A percentile compares a stretch with the other conserved stretches of the same genome.
phyloP scores from a whole-genome alignment of 2,888 invertebrate species.

The Tachina grossa region DNA sequence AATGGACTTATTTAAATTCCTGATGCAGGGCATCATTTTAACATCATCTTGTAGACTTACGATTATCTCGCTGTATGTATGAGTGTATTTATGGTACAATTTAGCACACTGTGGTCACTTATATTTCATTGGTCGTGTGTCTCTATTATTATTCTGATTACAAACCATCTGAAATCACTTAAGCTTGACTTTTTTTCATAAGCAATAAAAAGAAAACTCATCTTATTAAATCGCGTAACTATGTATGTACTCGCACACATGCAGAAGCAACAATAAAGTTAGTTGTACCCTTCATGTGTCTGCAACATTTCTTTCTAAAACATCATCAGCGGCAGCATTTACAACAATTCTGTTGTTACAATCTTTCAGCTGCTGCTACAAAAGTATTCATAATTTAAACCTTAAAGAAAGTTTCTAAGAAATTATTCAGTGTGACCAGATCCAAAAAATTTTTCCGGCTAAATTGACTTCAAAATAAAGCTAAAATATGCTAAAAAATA shows the following conservation, averaged over 20 bases:
- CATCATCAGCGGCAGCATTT: slow-evolving; percentile 15
- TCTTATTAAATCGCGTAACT: slow-evolving; percentile 43
- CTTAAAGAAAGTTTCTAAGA: slow-evolving; percentile 66
- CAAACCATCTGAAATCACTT: slow-evolving; percentile 63
- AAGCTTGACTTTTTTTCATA: slow-evolving; percentile 61
- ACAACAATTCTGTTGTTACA: slow-evolving; percentile 48
- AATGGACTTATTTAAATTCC: not conserved
- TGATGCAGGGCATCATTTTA: not conserved
- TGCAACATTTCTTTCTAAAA: not conserved
- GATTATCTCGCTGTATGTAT: not conserved
- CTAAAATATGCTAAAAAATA: too few species aligned
- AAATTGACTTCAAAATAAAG: too few species aligned
- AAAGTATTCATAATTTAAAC: slow-evolving; percentile 36
- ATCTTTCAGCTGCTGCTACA: slow-evolving; percentile 32
- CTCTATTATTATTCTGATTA: slow-evolving; percentile 60
- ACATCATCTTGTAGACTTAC: slow-evolving; percentile 20
- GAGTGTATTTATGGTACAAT: not conserved
- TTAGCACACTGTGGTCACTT: slow-evolving; percentile 40
- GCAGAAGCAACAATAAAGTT: slow-evolving; percentile 35
- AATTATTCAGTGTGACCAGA: too few species aligned
- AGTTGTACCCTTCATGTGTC: not conserved
- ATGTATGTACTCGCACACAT: slow-evolving; percentile 23
- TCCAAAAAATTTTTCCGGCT: too few species aligned
- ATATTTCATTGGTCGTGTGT: slow-evolving; percentile 46
- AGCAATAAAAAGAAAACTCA: slow-evolving; percentile 32